These are phyloP conservation scores for Lanius ludovicianus DNA, from an alignment of 2,113 vertebrate species.

Conservation along the genomic window DNA sequence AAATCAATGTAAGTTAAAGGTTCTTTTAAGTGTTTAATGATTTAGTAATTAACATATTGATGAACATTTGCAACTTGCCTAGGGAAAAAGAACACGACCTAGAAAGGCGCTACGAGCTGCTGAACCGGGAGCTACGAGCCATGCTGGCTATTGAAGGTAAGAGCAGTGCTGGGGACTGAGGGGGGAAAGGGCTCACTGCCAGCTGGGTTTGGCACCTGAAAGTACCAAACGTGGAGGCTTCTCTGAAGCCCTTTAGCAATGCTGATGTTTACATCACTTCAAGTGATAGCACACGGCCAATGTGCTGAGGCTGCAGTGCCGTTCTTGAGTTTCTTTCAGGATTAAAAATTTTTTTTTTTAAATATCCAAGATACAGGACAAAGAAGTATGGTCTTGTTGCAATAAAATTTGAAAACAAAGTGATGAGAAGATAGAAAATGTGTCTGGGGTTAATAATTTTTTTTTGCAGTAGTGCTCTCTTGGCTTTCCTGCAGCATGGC, in stretches of 20 bases:
- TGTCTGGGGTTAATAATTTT: neutral
- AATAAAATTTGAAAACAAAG: neutral
- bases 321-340: neutral
- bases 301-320: neutral
- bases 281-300: neutral
- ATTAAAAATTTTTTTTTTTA: too few species aligned
- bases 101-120: conserved; percentile 95
- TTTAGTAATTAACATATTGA: conserved; percentile 99
- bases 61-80: conserved; percentile 95
- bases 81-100: conserved; percentile 99
- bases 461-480: neutral
- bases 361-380: rapidly evolving
- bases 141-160: conserved; percentile 99
- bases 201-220: neutral
- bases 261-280: neutral
- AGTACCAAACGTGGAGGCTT: neutral
- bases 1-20: conserved; percentile 96
- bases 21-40: conserved; percentile 99
- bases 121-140: conserved; percentile 95
- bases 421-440: neutral
- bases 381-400: neutral
- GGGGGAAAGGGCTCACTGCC: conserved; percentile 56
- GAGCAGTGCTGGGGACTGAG: conserved; percentile 87
- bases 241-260: neutral
- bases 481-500: neutral